phyloP scores from a whole-genome alignment of 2,797 vertebrate species.

The Yasuhikotakia modesta region DNA sequence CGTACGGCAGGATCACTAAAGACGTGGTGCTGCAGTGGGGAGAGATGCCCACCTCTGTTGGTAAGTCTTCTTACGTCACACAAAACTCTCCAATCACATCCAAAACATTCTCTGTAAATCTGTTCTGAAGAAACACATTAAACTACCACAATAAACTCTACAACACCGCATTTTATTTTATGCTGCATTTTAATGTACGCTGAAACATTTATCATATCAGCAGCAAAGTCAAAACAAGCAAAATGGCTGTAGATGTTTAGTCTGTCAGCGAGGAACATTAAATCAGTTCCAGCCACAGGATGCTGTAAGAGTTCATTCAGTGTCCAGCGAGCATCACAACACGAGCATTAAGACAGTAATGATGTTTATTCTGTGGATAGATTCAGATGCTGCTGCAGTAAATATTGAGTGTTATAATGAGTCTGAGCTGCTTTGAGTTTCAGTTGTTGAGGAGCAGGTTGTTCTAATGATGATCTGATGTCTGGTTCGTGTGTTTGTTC shows the following conservation, averaged over 20 bases:
- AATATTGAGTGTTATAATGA: too few relatives aligned
- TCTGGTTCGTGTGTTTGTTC: slow-evolving; percentile 54
- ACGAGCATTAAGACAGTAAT: not conserved
- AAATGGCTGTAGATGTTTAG: not conserved
- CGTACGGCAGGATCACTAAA: slow-evolving; percentile 97
- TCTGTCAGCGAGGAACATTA: slow-evolving; percentile 1
- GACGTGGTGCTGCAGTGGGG: slow-evolving; percentile 99
- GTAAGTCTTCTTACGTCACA: slow-evolving; percentile 81
- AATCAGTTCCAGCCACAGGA: slow-evolving; percentile 5
- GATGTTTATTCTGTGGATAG: too few relatives aligned
- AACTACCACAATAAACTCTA: too few relatives aligned
- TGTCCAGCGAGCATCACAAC: not conserved
- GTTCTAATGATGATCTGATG: slow-evolving; percentile 56
- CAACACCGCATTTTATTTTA: too few relatives aligned
- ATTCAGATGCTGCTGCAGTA: too few relatives aligned
- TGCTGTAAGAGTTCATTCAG: not conserved
- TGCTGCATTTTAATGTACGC: not conserved
- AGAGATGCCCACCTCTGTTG: slow-evolving; percentile 99
- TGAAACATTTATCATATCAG: slow-evolving; percentile 16
- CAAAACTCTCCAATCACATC: slow-evolving; percentile 33
- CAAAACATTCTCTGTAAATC: not conserved
- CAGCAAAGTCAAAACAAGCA: slow-evolving; percentile 31
- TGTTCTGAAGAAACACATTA: too few relatives aligned
- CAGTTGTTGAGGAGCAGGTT: slow-evolving; percentile 58
- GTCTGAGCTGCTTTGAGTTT: not conserved